Conservation (phyloP, 2,113 vertebrate genomes). For the Chrysemys picta region DNA sequence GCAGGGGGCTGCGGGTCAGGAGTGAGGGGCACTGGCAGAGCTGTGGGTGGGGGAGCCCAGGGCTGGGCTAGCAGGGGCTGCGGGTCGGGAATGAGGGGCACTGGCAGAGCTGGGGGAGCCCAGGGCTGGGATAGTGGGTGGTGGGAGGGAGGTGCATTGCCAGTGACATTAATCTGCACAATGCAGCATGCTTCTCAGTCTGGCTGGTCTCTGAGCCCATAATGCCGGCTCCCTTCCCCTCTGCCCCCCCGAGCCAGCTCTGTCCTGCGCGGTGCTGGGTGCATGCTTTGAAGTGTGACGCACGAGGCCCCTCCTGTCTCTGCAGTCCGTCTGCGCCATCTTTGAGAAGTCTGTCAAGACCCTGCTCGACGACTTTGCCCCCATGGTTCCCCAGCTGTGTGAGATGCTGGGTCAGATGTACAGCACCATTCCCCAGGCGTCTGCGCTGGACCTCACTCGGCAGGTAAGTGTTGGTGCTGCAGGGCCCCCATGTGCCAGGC, state of each 20-base stretch:
- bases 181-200: background rate
- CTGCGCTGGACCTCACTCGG: constrained; percentile 95
- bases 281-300: background rate
- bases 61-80: background rate
- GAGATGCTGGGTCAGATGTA: constrained; percentile 99
- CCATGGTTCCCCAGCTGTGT: constrained; percentile 98
- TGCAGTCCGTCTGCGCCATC: constrained; percentile 95
- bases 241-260: background rate
- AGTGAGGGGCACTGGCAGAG: background rate
- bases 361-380: constrained; percentile 95
- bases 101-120: too few relatives aligned
- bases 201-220: background rate
- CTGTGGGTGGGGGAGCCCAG: background rate
- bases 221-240: background rate
- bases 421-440: constrained; percentile 98
- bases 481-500: too few relatives aligned
- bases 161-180: background rate
- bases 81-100: background rate
- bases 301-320: constrained; percentile 15
- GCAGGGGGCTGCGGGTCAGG: too few relatives aligned
- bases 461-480: constrained; percentile 82
- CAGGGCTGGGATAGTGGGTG: too few relatives aligned
- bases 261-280: background rate
- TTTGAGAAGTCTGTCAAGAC: constrained; percentile 99
- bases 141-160: background rate